Base-by-base conservation (phyloP, 1,140 invertebrate species). In the Zaprionus ornatus region DNA sequence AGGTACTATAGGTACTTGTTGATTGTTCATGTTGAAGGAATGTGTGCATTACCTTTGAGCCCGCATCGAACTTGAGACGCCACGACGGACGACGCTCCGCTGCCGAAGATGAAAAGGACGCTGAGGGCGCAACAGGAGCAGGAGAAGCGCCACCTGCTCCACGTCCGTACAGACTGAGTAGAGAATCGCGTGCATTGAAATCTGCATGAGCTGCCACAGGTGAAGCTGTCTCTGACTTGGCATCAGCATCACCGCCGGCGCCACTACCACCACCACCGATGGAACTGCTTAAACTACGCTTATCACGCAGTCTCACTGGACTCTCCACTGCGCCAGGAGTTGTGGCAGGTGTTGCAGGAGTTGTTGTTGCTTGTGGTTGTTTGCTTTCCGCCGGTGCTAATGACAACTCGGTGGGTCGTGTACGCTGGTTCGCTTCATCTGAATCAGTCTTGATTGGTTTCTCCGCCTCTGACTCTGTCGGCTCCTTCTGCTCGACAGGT, bases 1-100 rank as follows among this genome's bases (percentile, higher is more conserved):
- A 50, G 17, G 17, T 55, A 42, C 35, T 42, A 40, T 67, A 21
- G 52, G 52, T 32, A 10, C 15, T 61, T 27, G 57, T 73, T 61
- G 45, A 67, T 63, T 54, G 69, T 74, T 74, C 50, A 70, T 73
- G 15, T 74, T 60, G 40, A 4, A 45, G 70, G 55, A 17, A 35
- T 77, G 66, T 84, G 87, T 82, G 94, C 94, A 15, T 55, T 65
- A 97, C 96, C 96, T 97, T 98, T 94, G 95, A 97, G 93, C 95
- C 95, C 93, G 96, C 96, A 94, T 98, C 97, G 92, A 98, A 96
- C 92, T 96, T 95, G 79, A 98, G 94, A 92, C 97, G 95, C 97
- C 97, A 98, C 77, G 97, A 98, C 2, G 97, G 97, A 90, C 97
- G 95, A 73, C 97, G 95, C 93, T 98, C 97, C 23, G 88, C 80